A percentile compares a stretch with the other conserved stretches of the same genome.
Conservation (phyloP, 2,113 vertebrate species). For the Hydrolagus affinis region DNA sequence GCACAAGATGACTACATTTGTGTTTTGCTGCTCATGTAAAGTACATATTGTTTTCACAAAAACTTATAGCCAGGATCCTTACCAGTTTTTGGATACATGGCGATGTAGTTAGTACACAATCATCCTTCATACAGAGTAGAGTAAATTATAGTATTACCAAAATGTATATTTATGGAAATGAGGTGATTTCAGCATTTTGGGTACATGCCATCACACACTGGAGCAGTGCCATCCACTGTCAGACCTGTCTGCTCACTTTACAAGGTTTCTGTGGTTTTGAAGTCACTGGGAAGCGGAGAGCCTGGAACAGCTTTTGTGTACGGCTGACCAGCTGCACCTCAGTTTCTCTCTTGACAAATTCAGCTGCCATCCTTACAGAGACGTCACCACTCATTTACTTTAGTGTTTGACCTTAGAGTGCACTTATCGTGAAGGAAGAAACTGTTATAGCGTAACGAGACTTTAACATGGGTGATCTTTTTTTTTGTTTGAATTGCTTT, state of each 20-base stretch:
- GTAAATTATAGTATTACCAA: conserved; percentile 38
- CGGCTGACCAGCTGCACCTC: conserved; percentile 44
- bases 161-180: conserved; percentile 43
- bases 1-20: background rate
- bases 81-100: background rate
- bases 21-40: background rate
- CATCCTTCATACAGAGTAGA: conserved; percentile 7
- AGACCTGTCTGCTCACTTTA: conserved; percentile 31
- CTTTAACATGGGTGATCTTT: too few relatives aligned
- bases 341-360: conserved; percentile 37
- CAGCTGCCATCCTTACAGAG: conserved; percentile 42
- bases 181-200: conserved; percentile 36
- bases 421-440: conserved; percentile 22
- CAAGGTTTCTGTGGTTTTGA: conserved; percentile 41
- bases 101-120: background rate
- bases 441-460: too few relatives aligned
- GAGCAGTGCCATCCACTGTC: background rate
- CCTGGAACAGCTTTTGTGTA: conserved; percentile 39
- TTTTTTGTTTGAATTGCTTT: too few relatives aligned
- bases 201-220: background rate
- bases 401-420: conserved; percentile 43
- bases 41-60: background rate
- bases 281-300: conserved; percentile 39
- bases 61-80: background rate
- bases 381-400: conserved; percentile 46